Evolutionary conservation across 2,888 invertebrate species (phyloP).

Genomic region (Hofmannophila pseudospretella): DNA sequence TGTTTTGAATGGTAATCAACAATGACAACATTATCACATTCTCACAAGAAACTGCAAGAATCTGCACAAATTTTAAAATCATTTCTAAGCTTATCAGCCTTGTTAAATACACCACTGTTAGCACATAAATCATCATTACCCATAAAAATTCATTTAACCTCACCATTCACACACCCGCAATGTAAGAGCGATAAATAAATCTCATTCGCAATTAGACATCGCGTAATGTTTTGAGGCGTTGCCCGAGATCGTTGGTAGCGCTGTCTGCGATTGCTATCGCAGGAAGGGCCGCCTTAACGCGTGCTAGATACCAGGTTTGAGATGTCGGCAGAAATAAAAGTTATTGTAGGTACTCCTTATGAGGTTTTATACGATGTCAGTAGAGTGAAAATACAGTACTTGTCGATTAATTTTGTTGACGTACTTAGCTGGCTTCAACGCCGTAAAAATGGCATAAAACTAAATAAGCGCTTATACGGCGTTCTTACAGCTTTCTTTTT

Average conservation of each 20-base stretch:
- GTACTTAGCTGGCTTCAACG: too few species aligned
- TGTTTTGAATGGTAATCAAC: too few species aligned
- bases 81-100: too few species aligned
- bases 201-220: conserved; percentile 54
- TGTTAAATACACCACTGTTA: too few species aligned
- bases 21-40: too few species aligned
- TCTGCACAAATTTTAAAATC: too few species aligned
- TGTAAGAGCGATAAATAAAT: conserved; percentile 42
- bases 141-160: conserved; percentile 1
- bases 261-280: conserved; percentile 63
- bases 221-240: conserved; percentile 54
- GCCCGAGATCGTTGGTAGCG: conserved; percentile 49
- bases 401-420: too few species aligned
- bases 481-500: too few species aligned
- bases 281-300: conserved; percentile 51
- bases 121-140: not conserved
- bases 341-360: not conserved
- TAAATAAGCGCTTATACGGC: too few species aligned
- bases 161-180: conserved; percentile 12
- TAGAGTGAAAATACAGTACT: too few species aligned
- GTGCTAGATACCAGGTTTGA: conserved; percentile 31
- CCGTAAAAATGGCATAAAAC: too few species aligned
- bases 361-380: not conserved
- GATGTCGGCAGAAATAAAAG: not conserved
- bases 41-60: too few species aligned